Conservation (phyloP, 2,113 vertebrate species). For the Mola mola region DNA sequence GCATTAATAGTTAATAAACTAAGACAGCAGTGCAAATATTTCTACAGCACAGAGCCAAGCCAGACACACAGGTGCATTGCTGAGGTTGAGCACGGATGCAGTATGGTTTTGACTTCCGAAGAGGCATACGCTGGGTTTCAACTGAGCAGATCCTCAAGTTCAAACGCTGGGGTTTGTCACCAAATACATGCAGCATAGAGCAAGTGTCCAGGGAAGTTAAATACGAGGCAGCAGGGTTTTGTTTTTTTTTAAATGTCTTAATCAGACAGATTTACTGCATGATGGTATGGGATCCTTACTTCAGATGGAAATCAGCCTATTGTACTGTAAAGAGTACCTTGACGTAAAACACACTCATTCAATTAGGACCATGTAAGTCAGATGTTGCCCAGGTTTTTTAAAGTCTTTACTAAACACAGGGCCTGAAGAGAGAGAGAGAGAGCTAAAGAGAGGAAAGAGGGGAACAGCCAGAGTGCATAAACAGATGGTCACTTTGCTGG, state of each 20-base stretch:
- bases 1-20: constrained; percentile 75
- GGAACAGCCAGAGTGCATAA: constrained; percentile 52
- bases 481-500: constrained; percentile 72
- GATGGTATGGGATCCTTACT: neutral
- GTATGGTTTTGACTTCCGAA: constrained; percentile 40
- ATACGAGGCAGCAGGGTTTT: neutral
- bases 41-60: constrained; percentile 63
- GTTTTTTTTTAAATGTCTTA: neutral
- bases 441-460: constrained; percentile 29
- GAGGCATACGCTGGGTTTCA: constrained; percentile 48
- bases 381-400: constrained; percentile 15
- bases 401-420: constrained; percentile 27
- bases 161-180: constrained; percentile 6
- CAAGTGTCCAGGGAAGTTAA: neutral
- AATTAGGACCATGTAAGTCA: constrained; percentile 19
- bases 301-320: neutral
- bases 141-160: constrained; percentile 1
- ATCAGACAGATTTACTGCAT: neutral
- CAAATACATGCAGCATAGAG: constrained; percentile 14
- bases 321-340: neutral
- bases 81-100: constrained; percentile 51
- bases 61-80: constrained; percentile 71
- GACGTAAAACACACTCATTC: constrained; percentile 9
- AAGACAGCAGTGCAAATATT: constrained; percentile 71
- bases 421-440: constrained; percentile 11